A percentile compares a stretch with the other conserved stretches of the same genome.
These are phyloP conservation scores for Stomatorhinus ivindoensis DNA, from an alignment of 2,113 vertebrate species.

Conservation along the genomic window DNA sequence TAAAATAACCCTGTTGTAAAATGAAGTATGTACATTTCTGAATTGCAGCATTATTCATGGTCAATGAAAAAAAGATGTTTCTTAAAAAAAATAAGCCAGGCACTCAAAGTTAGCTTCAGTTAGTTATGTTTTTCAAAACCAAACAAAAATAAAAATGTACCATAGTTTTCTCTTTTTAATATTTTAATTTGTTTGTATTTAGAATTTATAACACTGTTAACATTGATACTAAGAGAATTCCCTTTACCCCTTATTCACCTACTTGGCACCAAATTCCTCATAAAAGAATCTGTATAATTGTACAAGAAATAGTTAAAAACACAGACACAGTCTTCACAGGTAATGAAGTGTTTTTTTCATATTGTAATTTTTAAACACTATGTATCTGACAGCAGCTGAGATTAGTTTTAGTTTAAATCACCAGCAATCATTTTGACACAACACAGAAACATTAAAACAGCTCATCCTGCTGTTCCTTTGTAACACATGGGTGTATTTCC, in stretches of 20 bases:
- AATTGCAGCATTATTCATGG: constrained; percentile 97
- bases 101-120: constrained; percentile 98
- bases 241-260: constrained; percentile 89
- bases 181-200: constrained; percentile 96
- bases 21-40: constrained; percentile 98
- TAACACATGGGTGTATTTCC: constrained; percentile 95
- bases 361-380: constrained; percentile 97
- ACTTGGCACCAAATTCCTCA: constrained; percentile 99
- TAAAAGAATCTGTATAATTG: constrained; percentile 99
- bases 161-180: constrained; percentile 95
- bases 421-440: constrained; percentile 98
- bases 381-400: constrained; percentile 99
- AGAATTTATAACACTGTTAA: constrained; percentile 99
- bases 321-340: constrained; percentile 99
- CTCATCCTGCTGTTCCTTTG: constrained; percentile 80
- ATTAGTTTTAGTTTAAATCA: constrained; percentile 98
- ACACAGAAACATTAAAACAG: constrained; percentile 98
- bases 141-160: constrained; percentile 88
- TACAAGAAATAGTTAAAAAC: constrained; percentile 99
- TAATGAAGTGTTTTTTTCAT: constrained; percentile 91
- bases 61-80: constrained; percentile 87
- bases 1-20: constrained; percentile 96
- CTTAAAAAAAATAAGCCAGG: constrained; percentile 74
- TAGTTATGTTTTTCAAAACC: constrained; percentile 72
- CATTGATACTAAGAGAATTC: constrained; percentile 96